Evolutionary conservation across 2,888 invertebrate genomes (phyloP).

Genomic region (Apodemia duryi): DNA sequence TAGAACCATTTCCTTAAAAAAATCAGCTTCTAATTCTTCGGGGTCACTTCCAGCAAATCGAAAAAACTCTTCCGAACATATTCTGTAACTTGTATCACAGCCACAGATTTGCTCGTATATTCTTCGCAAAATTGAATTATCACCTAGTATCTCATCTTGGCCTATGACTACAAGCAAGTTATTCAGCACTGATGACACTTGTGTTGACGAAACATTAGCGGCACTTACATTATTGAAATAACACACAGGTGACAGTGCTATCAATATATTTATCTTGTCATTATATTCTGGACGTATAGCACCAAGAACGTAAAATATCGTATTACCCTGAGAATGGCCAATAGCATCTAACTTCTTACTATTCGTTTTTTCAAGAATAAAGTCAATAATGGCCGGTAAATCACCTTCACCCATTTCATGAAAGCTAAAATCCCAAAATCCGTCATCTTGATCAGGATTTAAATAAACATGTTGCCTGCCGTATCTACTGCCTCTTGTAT

Average conservation of each 20-base stretch:
- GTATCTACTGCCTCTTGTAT: slow-evolving; percentile 80
- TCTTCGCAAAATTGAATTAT: slow-evolving; percentile 25
- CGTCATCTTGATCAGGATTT: slow-evolving; percentile 44
- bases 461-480: slow-evolving; percentile 66
- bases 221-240: slow-evolving; percentile 55
- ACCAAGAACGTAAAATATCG: slow-evolving; percentile 71
- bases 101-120: slow-evolving; percentile 30
- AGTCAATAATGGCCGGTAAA: slow-evolving; percentile 79
- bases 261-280: slow-evolving; percentile 66
- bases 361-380: slow-evolving; percentile 53
- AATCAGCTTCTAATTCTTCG: slow-evolving; percentile 71
- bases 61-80: slow-evolving; percentile 49
- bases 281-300: slow-evolving; percentile 75
- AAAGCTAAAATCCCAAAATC: slow-evolving; percentile 78
- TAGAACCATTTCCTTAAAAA: slow-evolving; percentile 23
- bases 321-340: slow-evolving; percentile 84
- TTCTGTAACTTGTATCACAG: slow-evolving; percentile 28
- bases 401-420: slow-evolving; percentile 85
- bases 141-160: slow-evolving; percentile 35
- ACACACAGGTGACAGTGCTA: slow-evolving; percentile 77
- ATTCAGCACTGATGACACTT: slow-evolving; percentile 41
- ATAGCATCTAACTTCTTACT: slow-evolving; percentile 76
- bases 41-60: slow-evolving; percentile 67
- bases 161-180: slow-evolving; percentile 54
- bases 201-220: slow-evolving; percentile 37